Base-by-base conservation (phyloP, 2,113 vertebrate genomes). In the Hirundichthys speculiger region DNA sequence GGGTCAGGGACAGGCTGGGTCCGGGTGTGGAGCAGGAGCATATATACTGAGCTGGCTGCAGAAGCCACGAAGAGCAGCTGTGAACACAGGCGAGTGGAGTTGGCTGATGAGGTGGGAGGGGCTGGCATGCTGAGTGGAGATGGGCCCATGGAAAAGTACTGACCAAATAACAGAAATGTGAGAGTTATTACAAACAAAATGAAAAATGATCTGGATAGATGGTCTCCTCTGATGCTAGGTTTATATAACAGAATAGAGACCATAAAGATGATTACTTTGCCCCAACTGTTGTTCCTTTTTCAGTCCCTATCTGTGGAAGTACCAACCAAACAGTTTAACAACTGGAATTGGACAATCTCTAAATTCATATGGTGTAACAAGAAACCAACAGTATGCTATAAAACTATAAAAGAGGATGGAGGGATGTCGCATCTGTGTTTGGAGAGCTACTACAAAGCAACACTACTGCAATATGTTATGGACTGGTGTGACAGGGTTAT, bases 361-460 rank as follows among this genome's bases (percentile, higher is more conserved):
- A 27, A 8, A 8, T 27, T 27, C 8, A 27, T 27, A 27, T 27
- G 27, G 27, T 8, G 8, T 3, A 27, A 27, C 27, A 27, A 27
- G 27, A 27, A 27, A 27, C 27, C 27, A 27, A 27, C 3, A 27
- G 27, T 27, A 27, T 8, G 27, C 27, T 27, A 27, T 27, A 27
- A 27, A 27, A 27, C 27, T 27, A 22, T 22, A 9, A 51, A 14
- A 51, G 49, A 51, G 15, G 25, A 51, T 41, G 54, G 20, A 16
- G 54, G 54, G 14, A 41, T 56, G 54, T 41, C 54, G 2, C 39
- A 42, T 8, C 54, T 20, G 11, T 57, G 20, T 57, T 25, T 57
- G 21, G 54, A 57, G 9, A 25, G 22, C 45, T 49, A 22, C 27
- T 60, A 18, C 45, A 47, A 2, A 41, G 53, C 38, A 40, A 38